Conservation (phyloP, 2,888 invertebrate species). For the Biston betularia region DNA sequence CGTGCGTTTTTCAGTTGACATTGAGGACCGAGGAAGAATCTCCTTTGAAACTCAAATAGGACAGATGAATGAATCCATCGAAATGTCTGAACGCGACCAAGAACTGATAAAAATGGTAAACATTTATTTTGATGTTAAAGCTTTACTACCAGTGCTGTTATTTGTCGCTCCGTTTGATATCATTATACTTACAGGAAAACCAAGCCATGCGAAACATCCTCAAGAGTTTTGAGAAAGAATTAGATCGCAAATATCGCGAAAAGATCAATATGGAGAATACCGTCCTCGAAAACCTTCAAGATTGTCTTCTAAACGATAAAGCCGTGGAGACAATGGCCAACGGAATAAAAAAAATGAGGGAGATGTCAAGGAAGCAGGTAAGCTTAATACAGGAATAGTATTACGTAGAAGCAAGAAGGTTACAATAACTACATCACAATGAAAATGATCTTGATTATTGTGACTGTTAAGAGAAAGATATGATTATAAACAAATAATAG, state of each 20-base stretch:
- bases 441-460: background rate
- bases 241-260: conserved; percentile 79
- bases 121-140: background rate
- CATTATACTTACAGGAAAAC: conserved; percentile 75
- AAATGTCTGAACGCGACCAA: conserved; percentile 88
- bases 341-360: conserved; percentile 80
- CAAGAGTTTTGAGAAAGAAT: conserved; percentile 67
- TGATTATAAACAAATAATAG: too few relatives aligned
- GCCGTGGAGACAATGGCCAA: conserved; percentile 85
- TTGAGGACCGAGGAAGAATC: conserved; percentile 81
- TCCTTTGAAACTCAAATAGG: conserved; percentile 83
- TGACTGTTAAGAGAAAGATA: background rate
- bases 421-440: background rate
- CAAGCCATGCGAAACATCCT: conserved; percentile 72
- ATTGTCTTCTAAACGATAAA: conserved; percentile 89
- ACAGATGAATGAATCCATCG: conserved; percentile 85
- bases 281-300: conserved; percentile 88
- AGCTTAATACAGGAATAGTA: background rate
- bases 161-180: background rate
- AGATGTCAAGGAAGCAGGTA: conserved; percentile 82
- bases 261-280: conserved; percentile 88
- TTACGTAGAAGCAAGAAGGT: too few relatives aligned
- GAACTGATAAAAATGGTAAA: conserved; percentile 76
- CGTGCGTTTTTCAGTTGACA: conserved; percentile 68
- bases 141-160: background rate